phyloP scores from a whole-genome alignment of 2,888 invertebrate species.

The Anorthoa munda region DNA sequence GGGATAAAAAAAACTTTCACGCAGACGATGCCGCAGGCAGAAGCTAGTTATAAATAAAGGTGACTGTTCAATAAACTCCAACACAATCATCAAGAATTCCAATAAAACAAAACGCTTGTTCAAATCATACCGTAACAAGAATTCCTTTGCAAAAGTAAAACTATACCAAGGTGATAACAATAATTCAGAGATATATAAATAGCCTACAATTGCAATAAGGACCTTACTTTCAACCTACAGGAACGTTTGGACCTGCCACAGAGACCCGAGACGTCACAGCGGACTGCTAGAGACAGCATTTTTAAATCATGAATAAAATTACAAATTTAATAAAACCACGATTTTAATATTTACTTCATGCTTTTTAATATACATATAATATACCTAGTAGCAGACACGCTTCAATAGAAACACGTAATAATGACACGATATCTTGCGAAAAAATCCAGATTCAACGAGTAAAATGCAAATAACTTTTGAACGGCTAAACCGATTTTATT shows the following conservation, averaged over 20 bases:
- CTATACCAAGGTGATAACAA: slow-evolving; percentile 61
- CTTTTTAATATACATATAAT: no score
- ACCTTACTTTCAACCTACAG: slow-evolving; percentile 25
- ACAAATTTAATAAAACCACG: no score
- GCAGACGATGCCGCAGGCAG: no score
- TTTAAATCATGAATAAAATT: no score
- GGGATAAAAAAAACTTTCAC: no score
- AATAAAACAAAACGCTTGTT: slow-evolving; percentile 31
- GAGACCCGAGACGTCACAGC: neutral
- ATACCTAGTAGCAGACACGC: no score
- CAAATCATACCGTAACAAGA: slow-evolving; percentile 27
- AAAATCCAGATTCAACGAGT: no score
- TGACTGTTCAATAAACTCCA: neutral
- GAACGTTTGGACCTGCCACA: slow-evolving; percentile 16
- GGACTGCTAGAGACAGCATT: neutral
- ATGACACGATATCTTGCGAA: no score
- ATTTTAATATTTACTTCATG: no score
- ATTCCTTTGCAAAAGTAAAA: slow-evolving; percentile 36
- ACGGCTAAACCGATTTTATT: no score
- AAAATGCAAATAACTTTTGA: no score
- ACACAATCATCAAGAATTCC: neutral
- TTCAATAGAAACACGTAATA: no score
- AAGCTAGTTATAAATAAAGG: neutral
- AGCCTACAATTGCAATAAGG: slow-evolving; percentile 62
- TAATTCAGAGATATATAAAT: slow-evolving; percentile 62